Evolutionary conservation across 2,888 invertebrate genomes (phyloP).

Genomic region (Chelonus formosanus): DNA sequence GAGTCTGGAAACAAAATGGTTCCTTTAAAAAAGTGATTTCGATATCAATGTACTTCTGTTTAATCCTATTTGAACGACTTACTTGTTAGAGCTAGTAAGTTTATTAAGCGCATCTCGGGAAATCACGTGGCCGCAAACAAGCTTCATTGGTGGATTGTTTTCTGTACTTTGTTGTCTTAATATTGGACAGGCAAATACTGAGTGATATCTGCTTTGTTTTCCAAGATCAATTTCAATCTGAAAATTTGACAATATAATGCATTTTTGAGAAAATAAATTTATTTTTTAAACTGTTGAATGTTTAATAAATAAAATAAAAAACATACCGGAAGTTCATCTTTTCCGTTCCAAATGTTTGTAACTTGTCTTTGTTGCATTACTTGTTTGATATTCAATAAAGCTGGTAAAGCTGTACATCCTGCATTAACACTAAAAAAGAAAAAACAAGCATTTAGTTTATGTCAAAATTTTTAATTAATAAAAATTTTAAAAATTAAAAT

Average conservation of each 20-base stretch:
- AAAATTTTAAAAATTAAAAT: background rate
- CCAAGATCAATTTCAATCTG: constrained; percentile 97
- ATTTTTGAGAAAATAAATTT: background rate
- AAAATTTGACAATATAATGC: constrained; percentile 24
- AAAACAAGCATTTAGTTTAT: constrained; percentile 15
- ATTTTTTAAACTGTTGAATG: background rate
- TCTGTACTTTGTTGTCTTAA: constrained; percentile 95
- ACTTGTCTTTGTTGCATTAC: constrained; percentile 91
- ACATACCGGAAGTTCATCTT: constrained; percentile 93
- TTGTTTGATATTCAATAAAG: constrained; percentile 91
- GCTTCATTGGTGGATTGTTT: constrained; percentile 95
- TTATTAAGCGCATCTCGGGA: constrained; percentile 96
- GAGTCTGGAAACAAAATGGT: constrained; percentile 74
- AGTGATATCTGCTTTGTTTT: constrained; percentile 91
- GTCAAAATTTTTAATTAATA: too few species aligned
- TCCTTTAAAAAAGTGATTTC: constrained; percentile 55
- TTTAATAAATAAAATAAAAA: background rate
- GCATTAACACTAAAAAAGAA: constrained; percentile 77
- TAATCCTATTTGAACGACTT: constrained; percentile 61
- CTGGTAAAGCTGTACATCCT: constrained; percentile 93
- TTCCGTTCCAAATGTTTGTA: constrained; percentile 92
- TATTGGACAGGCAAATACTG: constrained; percentile 98
- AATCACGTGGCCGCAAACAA: constrained; percentile 98
- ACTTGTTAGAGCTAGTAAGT: constrained; percentile 92
- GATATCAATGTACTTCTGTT: constrained; percentile 46